phyloP scores from a whole-genome alignment of 2,797 vertebrate species.

The Pagetopsis macropterus region DNA sequence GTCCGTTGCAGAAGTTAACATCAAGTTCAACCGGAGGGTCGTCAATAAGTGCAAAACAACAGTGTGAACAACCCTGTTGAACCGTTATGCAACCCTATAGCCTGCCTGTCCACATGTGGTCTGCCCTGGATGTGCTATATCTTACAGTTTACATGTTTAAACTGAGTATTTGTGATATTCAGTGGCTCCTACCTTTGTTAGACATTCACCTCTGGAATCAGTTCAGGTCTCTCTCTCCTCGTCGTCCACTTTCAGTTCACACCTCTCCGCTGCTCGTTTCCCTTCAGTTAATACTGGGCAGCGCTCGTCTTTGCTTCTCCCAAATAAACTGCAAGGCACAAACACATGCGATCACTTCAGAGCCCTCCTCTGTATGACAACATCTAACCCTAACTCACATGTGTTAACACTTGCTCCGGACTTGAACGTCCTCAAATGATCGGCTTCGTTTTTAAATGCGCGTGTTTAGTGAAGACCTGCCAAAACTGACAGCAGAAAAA shows the following conservation, averaged over 20 bases:
- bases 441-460: constrained; percentile 32
- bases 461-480: constrained; percentile 36
- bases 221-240: constrained; percentile 41
- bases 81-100: constrained; percentile 50
- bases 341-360: constrained; percentile 63
- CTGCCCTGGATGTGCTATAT: background rate
- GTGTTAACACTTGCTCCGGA: constrained; percentile 34
- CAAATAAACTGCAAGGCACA: constrained; percentile 71
- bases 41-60: constrained; percentile 14
- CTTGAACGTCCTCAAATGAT: constrained; percentile 43
- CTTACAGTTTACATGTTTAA: constrained; percentile 10
- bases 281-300: constrained; percentile 55
- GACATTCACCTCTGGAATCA: constrained; percentile 61
- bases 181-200: constrained; percentile 69
- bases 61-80: constrained; percentile 14
- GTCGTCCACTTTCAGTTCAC: constrained; percentile 52
- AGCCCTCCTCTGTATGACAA: constrained; percentile 41
- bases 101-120: constrained; percentile 35
- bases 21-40: constrained; percentile 2
- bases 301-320: constrained; percentile 59
- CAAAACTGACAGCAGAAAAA: constrained; percentile 47
- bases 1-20: constrained; percentile 22
- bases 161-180: background rate
- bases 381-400: constrained; percentile 45
- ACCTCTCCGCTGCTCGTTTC: constrained; percentile 37